Base-by-base conservation (phyloP, 2,113 vertebrate genomes). In the Seriola dumerili region DNA sequence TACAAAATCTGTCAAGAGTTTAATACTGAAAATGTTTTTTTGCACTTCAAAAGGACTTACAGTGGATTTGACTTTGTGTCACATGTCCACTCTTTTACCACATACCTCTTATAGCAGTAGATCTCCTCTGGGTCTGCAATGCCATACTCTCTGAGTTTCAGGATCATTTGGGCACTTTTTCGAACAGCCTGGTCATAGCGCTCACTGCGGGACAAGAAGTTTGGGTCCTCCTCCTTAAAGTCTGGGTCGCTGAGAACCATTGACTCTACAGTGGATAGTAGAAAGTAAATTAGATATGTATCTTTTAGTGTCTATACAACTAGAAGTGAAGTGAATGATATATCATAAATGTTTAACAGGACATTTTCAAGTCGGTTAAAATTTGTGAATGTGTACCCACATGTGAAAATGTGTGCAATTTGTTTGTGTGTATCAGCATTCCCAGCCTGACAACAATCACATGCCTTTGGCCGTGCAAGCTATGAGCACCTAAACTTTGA, bases 51-150 rank as follows among this genome's bases (percentile, higher is more conserved):
- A 58, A 32, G 25, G 4, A 50, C 17, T 7, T n/a, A 54, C 17
- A 23, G 11, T 4, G 1, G n/a, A 57, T 57, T 5, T 57, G 25
- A 61, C 58, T 32, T 14, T 59, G 25, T 17, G 29, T 32, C 14
- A 32, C 14, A 50, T 29, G 14, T 17, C 23, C 14, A 29, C 34
- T 75, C 1, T 23, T 48, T 65, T 38, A 44, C 13, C 25, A 72
- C 81, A 57, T 96, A 99, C 98, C 94, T 98, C 93, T 99, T 99
- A 87, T 97, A 99, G 92, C 87, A 94, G 90, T 94, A 94, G 90
- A 99, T 98, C 89, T 99, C 98, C 0, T 98, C 96, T 0, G 98
- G 98, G 80, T 99, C 96, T 8, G 97, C 93, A 82, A 99, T 98
- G 78, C 96, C 97, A 64, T 95, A 95, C 16, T 99, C 95, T 72